Evolutionary conservation across 1,140 invertebrate species (phyloP), one percentile per base, ranked within the genome.

Genomic region (Rhopalosiphum maidis): DNA sequence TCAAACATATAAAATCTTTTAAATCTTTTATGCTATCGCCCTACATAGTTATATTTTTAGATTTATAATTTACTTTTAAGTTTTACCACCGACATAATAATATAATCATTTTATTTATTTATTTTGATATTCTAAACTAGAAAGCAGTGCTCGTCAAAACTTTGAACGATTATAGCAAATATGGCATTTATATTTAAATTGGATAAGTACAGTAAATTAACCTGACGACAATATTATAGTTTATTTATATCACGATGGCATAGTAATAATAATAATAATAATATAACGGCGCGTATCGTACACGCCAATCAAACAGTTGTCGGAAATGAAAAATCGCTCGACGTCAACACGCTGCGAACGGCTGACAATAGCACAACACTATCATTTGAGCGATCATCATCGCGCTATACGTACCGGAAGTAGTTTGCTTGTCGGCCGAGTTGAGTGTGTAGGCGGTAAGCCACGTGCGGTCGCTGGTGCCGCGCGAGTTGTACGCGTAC

Each of bases 401-500:
- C 2, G n/a, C 48, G 48, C 35, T 37, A n/a, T 55, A 51, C 87
- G 30, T 90, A 93, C 86, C 54, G 60, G 83, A 96, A 97, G 97
- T 97, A 95, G 97, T 98, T 95, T 97, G 97, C 95, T 97, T 98
- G 94, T 98, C 97, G 48, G 97, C 97, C 83, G 96, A 96, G 95
- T 97, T 97, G 2, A 98, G 95, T 21, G 97, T 97, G 94, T 96
- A 96, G 35, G 96, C 96, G 94, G 97, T 96, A 3, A 97, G 94
- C 25, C 95, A 94, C 21, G 96, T 95, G 23, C 95, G 94, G 92
- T 98, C 97, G 94, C 98, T 98, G 77, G 97, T 96, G 46, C 98
- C 98, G 95, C 98, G 98, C 46, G 97, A 96, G 95, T 99, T 99
- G 77, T 97, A 96, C 1, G 98, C 97, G 95, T 97, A 98, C 8